These are phyloP conservation scores for Polylopha cassiicola DNA, from an alignment of 2,888 invertebrate genomes.

Conservation along the genomic window DNA sequence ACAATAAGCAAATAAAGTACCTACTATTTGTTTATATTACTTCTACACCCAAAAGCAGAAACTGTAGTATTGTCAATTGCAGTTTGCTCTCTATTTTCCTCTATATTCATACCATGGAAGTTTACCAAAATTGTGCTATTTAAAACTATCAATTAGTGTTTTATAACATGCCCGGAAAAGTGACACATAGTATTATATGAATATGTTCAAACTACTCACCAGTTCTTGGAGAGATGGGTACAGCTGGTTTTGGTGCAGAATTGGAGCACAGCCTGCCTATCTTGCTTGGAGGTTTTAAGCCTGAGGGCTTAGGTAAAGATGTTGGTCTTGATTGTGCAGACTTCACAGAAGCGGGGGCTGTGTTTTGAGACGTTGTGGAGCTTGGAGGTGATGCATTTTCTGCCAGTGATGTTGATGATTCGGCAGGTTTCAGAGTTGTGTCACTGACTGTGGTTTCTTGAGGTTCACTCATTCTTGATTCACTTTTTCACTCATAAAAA, in stretches of 20 bases:
- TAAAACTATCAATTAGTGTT: too few species aligned
- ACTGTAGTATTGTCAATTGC: constrained; percentile 50
- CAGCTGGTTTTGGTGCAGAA: constrained; percentile 80
- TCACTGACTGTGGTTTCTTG: constrained; percentile 45
- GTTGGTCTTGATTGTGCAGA: constrained; percentile 51
- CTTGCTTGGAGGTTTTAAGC: constrained; percentile 80
- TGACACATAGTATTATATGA: too few species aligned
- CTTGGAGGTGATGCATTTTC: constrained; percentile 47
- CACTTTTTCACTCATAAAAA: constrained; percentile 41
- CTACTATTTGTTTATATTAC: constrained; percentile 5
- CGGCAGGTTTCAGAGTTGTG: constrained; percentile 39
- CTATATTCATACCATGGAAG: not conserved
- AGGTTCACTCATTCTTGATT: constrained; percentile 60
- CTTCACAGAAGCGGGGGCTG: constrained; percentile 32
- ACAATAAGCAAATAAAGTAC: constrained; percentile 15
- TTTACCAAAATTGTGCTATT: too few species aligned
- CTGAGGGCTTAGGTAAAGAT: constrained; percentile 75
- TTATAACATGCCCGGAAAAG: constrained; percentile 10
- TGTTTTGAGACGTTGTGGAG: constrained; percentile 40
- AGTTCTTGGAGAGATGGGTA: constrained; percentile 78
- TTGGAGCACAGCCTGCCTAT: constrained; percentile 82
- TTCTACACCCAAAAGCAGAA: constrained; percentile 17
- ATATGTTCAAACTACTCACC: constrained; percentile 50
- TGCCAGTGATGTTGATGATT: constrained; percentile 56
- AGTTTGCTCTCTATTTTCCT: constrained; percentile 44